Evolutionary conservation across 2,797 vertebrate species (phyloP), one percentile per base, ranked within the genome.

Genomic region (Karalla daura): DNA sequence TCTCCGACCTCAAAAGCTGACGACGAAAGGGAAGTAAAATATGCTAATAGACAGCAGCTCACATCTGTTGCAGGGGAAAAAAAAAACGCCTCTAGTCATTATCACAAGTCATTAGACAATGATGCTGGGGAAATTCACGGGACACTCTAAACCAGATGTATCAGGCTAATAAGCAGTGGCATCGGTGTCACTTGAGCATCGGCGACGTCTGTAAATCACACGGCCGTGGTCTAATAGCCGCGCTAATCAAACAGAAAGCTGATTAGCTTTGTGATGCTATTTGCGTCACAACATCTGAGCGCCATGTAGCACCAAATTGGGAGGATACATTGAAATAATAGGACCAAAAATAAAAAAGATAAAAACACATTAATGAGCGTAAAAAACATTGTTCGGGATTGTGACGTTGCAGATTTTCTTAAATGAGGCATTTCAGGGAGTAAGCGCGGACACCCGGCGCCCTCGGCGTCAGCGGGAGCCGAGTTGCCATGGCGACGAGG

Each of bases 31-130:
- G 21, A 52, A 70, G 75, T 62, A 65, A 70, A 78, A 63, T 53
- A 45, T 47, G 67, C 61, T 65, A 71, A 71, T 27, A 79, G 55
- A 67, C 60, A 64, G 52, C 39, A 30, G 65, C 61, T 74, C 66
- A 71, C 65, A 74, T 74, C 70, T 81, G 72, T 47, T 7, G 2
- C 33, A 53, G 41, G 64, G 73, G 78, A 72, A 14, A 80, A 67
- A 75, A 81, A 72, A 14, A 80, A 32, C 53, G 62, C 55, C 64
- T 74, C 36, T 49, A 72, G 70, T 76, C 50, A 80, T 83, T 74
- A 79, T 76, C 66, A 70, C 65, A 66, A 78, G 30, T 56, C 63
- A 73, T 80, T 73, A 77, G 45, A 77, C 70, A 81, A 45, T 59
- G 24, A 67, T 59, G 40, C 24, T 21, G 37, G 36, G 40, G 43